A percentile compares a stretch with the other conserved stretches of the same genome.
These are phyloP conservation scores for Catonia carolina DNA, from an alignment of 2,888 invertebrate species.

Conservation along the genomic window DNA sequence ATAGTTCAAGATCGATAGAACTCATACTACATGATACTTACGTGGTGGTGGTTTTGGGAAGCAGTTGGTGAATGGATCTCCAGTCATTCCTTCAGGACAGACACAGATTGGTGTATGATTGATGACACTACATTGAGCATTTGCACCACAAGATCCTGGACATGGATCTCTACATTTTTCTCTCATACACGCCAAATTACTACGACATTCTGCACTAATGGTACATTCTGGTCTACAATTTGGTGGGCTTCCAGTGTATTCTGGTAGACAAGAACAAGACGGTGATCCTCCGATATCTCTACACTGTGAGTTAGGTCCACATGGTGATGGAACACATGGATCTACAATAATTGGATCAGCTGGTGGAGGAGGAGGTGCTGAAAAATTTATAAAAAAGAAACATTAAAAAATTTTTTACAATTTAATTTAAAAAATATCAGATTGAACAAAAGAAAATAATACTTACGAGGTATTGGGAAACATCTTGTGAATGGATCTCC, in stretches of 20 bases:
- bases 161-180: constrained; percentile 48
- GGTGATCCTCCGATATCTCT: constrained; percentile 31
- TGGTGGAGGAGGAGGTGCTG: constrained; percentile 20
- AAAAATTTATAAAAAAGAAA: neutral
- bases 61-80: constrained; percentile 67
- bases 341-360: constrained; percentile 41
- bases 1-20: no score
- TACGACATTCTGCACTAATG: constrained; percentile 47
- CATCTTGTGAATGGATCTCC: constrained; percentile 49
- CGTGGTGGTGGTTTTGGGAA: constrained; percentile 43
- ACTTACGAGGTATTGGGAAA: constrained; percentile 38
- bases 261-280: constrained; percentile 61
- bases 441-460: constrained; percentile 28
- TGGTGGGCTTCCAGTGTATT: constrained; percentile 69
- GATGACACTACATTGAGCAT: constrained; percentile 66
- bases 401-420: no score
- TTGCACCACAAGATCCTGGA: constrained; percentile 59
- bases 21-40: no score
- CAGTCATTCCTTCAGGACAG: constrained; percentile 65
- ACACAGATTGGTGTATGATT: constrained; percentile 73
- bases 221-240: constrained; percentile 70
- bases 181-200: constrained; percentile 46
- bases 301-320: constrained; percentile 49
- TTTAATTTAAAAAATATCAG: constrained; percentile 31
- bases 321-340: constrained; percentile 42